Percentiles rank a stretch among this genome's conserved stretches.
Conservation (phyloP, 1,140 invertebrate species). For the Trichomalopsis sarcophagae region DNA sequence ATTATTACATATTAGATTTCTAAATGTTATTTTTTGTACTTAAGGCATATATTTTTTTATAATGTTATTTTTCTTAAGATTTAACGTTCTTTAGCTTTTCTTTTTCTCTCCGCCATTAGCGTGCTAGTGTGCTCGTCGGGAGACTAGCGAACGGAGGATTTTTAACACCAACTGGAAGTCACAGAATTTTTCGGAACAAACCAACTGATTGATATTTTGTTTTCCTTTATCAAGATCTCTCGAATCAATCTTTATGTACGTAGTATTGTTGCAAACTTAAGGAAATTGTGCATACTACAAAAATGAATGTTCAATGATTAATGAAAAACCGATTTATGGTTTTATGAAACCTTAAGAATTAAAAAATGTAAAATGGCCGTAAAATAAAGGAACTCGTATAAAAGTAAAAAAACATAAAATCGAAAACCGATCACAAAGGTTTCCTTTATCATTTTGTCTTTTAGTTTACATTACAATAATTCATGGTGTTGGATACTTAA, state of each 20-base stretch:
- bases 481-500: conserved; percentile 9
- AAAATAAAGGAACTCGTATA: conserved; percentile 41
- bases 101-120: conserved; percentile 16
- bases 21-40: conserved; percentile 54
- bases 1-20: conserved; percentile 47
- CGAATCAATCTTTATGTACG: conserved; percentile 16
- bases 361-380: conserved; percentile 18
- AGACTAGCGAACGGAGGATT: conserved; percentile 42
- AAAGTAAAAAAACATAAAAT: conserved; percentile 35
- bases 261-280: conserved; percentile 1
- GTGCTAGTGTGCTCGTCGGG: conserved; percentile 24
- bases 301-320: not conserved
- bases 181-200: conserved; percentile 38
- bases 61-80: conserved; percentile 39
- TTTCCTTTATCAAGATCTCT: conserved; percentile 21
- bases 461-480: conserved; percentile 34
- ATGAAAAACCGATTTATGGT: not conserved
- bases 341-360: conserved; percentile 2
- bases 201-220: conserved; percentile 29
- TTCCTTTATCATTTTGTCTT: conserved; percentile 23
- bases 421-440: conserved; percentile 17
- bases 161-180: conserved; percentile 50
- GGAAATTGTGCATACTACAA: conserved; percentile 34
- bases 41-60: conserved; percentile 52
- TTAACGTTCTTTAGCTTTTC: conserved; percentile 43